These are phyloP conservation scores for Nerophis lumbriciformis DNA, from an alignment of 2,113 vertebrate species.

Conservation along the genomic window DNA sequence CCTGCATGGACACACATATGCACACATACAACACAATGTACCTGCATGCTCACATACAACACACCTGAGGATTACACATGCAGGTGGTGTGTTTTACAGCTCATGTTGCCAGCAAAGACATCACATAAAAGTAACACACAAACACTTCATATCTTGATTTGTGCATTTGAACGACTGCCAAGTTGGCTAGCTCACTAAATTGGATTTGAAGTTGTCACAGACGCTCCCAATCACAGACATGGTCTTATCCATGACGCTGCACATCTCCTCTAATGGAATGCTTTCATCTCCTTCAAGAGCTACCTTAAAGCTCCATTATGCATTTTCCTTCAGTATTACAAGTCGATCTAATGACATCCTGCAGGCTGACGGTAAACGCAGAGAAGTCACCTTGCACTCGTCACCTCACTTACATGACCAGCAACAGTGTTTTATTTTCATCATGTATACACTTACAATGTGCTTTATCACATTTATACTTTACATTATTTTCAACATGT, in stretches of 20 bases:
- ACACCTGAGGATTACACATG: neutral
- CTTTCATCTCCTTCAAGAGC: neutral
- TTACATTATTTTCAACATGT: too few relatives aligned
- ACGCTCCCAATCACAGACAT: neutral
- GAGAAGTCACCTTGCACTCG: neutral
- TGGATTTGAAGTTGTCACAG: constrained; percentile 3
- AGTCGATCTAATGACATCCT: neutral
- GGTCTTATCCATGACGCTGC: neutral
- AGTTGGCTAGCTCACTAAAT: neutral
- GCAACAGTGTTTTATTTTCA: too few relatives aligned
- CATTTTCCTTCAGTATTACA: neutral
- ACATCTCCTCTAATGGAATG: neutral
- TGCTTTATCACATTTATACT: neutral
- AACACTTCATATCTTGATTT: neutral
- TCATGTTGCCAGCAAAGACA: neutral
- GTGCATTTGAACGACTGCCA: neutral
- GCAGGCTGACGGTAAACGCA: neutral
- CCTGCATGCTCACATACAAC: neutral
- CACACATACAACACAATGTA: too few relatives aligned
- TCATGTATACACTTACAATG: neutral
- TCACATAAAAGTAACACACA: neutral
- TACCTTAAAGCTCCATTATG: neutral
- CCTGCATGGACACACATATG: too few relatives aligned
- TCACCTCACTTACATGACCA: neutral
- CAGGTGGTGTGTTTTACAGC: neutral